Evolutionary conservation across 2,888 invertebrate species (phyloP), one percentile per base, ranked within the genome.

Genomic region (Drosophila quinaria): DNA sequence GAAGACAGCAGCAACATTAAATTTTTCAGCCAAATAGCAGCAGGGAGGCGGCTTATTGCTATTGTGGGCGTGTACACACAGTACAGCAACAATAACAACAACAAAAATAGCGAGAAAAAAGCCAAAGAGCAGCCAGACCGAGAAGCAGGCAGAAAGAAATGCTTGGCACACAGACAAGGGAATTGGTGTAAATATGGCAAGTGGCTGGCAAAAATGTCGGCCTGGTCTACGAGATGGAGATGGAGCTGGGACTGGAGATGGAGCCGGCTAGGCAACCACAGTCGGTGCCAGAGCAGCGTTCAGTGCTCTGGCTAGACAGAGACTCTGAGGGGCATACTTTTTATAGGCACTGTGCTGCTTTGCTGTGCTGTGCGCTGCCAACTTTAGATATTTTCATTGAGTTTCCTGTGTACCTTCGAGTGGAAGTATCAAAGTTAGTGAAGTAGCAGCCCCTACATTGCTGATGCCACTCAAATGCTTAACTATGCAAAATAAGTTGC

Each of bases 401-500:
- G 87, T 73, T 87, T 80, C 71, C 85, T 70, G 71, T 78, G 54
- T 68, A 69, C 75, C 85, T 68, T 70, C 44, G 54, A 83, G 86
- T 86, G 88, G 85, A 87, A 88, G 87, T 84, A 86, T 88, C 88
- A 85, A 85, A 88, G 84, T 86, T 86, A 78, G 81, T 85, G 79
- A 82, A 87, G 85, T 81, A 79, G 82, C 82, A 78, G 74, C 54
- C 5, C 29, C 71, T 47, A 60, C 67, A 47, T 63, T 60, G 66
- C 65, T 69, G 70, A 70, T 74, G 80, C 82, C 84, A 84, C 90
- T 90, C 80, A 81, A 90, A 87, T 80, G 89, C 83, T 89, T 83
- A 90, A 90, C 90, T 90, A 89, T 90, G 91, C 81, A 89, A 85
- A 90, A 89, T 89, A 89, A 90, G 90, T 88, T 87, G 87, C 87